Conservation (phyloP, 1,140 invertebrate species). For the Drosophila subobscura region DNA sequence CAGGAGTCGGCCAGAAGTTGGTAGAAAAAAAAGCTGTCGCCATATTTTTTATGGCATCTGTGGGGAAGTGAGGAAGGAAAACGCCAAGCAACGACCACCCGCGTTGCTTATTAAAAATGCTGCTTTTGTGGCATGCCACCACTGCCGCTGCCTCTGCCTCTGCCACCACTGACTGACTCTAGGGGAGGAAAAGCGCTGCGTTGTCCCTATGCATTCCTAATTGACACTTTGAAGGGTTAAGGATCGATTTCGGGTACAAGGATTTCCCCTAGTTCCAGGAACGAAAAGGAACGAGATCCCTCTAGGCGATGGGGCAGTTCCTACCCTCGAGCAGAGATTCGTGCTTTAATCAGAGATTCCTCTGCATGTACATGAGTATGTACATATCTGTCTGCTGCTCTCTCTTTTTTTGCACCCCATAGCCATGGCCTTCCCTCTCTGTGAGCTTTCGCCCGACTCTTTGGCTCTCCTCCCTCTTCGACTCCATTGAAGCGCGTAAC, state of each 20-base stretch:
- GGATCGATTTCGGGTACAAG: background rate
- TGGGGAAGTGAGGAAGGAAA: background rate
- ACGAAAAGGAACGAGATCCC: too few relatives aligned
- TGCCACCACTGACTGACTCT: too few relatives aligned
- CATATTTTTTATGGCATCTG: slow-evolving; percentile 62
- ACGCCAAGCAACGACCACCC: background rate
- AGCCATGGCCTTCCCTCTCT: background rate
- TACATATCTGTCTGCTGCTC: slow-evolving; percentile 5
- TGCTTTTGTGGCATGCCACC: slow-evolving; percentile 5
- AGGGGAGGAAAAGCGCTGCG: background rate
- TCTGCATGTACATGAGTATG: slow-evolving; percentile 24
- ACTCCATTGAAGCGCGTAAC: background rate
- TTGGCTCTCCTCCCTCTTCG: background rate
- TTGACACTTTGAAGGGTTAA: slow-evolving; percentile 24
- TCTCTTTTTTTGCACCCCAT: background rate
- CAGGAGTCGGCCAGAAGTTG: slow-evolving; percentile 12
- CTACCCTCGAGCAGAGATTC: too few relatives aligned
- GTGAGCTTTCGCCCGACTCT: too few relatives aligned
- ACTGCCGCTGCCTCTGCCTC: slow-evolving; percentile 4
- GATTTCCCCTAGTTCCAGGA: too few relatives aligned
- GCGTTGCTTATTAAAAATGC: slow-evolving; percentile 40
- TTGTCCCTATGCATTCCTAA: slow-evolving; percentile 9
- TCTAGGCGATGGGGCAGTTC: background rate
- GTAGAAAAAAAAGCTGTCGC: too few relatives aligned
- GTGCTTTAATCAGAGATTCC: slow-evolving; percentile 1